Evolutionary conservation across 2,888 invertebrate species (phyloP), one percentile per base, ranked within the genome.

Genomic region (Listrodromus nycthemerus): DNA sequence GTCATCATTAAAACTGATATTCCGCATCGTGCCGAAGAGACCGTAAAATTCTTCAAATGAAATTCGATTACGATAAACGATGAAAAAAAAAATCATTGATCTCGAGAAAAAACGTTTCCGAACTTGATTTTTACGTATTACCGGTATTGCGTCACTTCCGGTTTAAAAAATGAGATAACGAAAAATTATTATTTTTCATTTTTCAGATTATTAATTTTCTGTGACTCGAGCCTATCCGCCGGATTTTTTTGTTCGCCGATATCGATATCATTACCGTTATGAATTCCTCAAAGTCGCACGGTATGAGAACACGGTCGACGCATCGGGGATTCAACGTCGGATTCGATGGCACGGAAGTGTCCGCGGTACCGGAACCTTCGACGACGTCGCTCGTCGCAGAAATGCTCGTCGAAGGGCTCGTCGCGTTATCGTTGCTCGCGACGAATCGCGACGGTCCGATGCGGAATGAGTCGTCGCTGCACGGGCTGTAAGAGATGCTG

Each of bases 211-310:
- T 6, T 8, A 10, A 16, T 13, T 41, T 58, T 58, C 48, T 63
- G 21, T 16, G 5, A 45, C 37, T 1, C 24, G 6, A 30, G 1
- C 6, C 10, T 10, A 52, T 41, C 10, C 2, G 33, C 24, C 30
- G 16, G 10, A 10, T 45, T 48, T 48, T 45, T 65, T 27, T n/a
- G n/a, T n/a, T 48, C 3, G 1, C 16, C 8, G 5, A 45, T 2
- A 37, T 50, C 30, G 27, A 37, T 7, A 24, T 30, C 10, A 55
- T 87, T 89, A 94, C 97, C 94, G 96, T 96, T 82, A 97, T 95
- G 90, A 97, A 96, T 91, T 97, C 97, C 90, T 97, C 97, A 77
- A 96, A 96, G 90, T 97, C 97, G 89, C 97, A 97, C 0, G 97
- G 97, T 93, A 97, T 96, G 0, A 97, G 95, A 67, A 97, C 95